Base-by-base conservation (phyloP, 2,888 invertebrate species). In the Epinotia ramella region DNA sequence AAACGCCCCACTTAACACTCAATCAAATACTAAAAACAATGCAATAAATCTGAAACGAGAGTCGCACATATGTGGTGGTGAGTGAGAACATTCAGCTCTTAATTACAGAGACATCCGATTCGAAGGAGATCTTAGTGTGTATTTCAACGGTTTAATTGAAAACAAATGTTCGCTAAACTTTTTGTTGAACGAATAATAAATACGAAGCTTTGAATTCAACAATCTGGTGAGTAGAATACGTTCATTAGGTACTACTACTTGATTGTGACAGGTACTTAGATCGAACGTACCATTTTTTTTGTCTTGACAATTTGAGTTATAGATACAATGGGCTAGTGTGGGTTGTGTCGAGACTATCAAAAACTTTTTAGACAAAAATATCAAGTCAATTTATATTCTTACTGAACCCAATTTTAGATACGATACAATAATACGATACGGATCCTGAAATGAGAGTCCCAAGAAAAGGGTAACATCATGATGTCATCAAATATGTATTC, bases 61-160 rank as follows among this genome's bases (percentile, higher is more conserved):
- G 78, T 80, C 86, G 78, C 87, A 86, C 91, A 91, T 88, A 72
- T 76, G 76, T 44, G 71, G 90, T 91, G 92, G 87, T 88, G 90
- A 89, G 82, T 82, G 82, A 80, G 83, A 80, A 79, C 84, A 84
- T 88, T 87, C 86, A 86, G 86, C 80, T 84, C 87, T 86, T 89
- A 92, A 92, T 92, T 87, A 86, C 87, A 86, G 87, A 86, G 87
- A 89, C 88, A 89, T 86, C 87, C 87, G 89, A 86, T 82, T 80
- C 82, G 81, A 82, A 80, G 80, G 80, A 80, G 82, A 80, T 90
- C 90, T 86, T 90, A 89, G 88, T 89, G 87, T 85, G 85, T 90
- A 91, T 90, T 89, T 92, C 92, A 91, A 87, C 88, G 84, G 81
- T 83, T 86, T 92, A 92, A 92, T 92, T 92, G 88, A 91, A 82